Conservation (phyloP, 2,797 vertebrate species). For the Florisuga fusca region DNA sequence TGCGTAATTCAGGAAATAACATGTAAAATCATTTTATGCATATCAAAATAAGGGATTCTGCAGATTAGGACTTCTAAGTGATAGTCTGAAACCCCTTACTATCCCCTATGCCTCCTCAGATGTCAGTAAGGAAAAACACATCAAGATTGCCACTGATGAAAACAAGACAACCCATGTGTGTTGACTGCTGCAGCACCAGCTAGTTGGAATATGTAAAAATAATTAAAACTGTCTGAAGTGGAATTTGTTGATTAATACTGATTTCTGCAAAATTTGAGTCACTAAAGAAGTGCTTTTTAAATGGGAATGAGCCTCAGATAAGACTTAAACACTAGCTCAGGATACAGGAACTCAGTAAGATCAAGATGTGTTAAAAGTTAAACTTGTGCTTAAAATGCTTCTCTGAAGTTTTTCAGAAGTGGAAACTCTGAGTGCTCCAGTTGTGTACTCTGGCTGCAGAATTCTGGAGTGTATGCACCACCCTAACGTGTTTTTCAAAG, state of each 20-base stretch:
- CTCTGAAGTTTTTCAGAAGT: background rate
- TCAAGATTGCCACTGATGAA: background rate
- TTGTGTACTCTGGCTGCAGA: background rate
- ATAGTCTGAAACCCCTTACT: background rate
- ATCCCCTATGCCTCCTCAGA: background rate
- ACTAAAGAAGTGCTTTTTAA: background rate
- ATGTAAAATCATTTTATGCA: background rate
- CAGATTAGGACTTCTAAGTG: background rate
- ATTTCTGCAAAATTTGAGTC: background rate
- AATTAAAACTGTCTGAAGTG: background rate
- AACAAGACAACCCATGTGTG: background rate
- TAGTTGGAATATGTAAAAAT: background rate
- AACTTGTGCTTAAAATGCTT: background rate
- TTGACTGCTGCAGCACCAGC: background rate
- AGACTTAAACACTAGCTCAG: background rate
- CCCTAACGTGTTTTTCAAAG: constrained; percentile 25
- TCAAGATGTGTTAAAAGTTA: background rate
- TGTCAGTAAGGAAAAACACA: background rate
- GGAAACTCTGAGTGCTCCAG: background rate
- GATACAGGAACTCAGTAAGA: background rate
- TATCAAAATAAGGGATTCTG: background rate
- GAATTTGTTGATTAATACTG: background rate
- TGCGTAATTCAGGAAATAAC: background rate
- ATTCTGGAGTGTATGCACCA: background rate
- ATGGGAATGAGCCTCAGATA: background rate